A percentile compares a stretch with the other conserved stretches of the same genome.
phyloP scores from a whole-genome alignment of 2,888 invertebrate genomes.

The Euphydryas editha region DNA sequence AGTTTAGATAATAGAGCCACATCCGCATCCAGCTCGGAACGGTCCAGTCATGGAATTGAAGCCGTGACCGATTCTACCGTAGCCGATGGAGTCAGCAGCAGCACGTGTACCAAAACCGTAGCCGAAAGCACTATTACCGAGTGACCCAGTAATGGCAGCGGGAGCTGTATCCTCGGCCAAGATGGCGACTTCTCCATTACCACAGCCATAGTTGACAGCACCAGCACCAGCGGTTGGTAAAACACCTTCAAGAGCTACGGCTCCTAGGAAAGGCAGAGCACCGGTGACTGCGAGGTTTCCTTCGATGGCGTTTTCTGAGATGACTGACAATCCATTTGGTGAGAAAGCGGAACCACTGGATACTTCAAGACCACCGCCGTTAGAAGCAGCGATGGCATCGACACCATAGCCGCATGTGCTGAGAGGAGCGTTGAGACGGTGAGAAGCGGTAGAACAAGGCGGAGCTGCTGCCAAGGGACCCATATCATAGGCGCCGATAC shows the following conservation, averaged over 20 bases:
- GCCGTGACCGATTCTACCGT: conserved; percentile 27
- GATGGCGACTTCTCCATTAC: conserved; percentile 46
- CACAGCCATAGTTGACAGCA: conserved; percentile 37
- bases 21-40: conserved; percentile 28
- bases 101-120: conserved; percentile 52
- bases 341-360: conserved; percentile 50
- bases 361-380: conserved; percentile 45
- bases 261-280: conserved; percentile 2
- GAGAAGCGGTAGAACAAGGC: conserved; percentile 10
- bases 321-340: conserved; percentile 46
- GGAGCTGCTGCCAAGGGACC: conserved; percentile 27
- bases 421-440: conserved; percentile 1
- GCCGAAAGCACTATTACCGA: conserved; percentile 32
- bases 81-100: conserved; percentile 33
- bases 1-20: conserved; percentile 12
- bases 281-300: neutral
- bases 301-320: conserved; percentile 47
- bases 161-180: conserved; percentile 44
- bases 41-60: conserved; percentile 20
- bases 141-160: conserved; percentile 36
- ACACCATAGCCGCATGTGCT: conserved; percentile 28
- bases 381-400: conserved; percentile 41
- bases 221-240: conserved; percentile 44
- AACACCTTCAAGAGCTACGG: conserved; percentile 52
- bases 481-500: conserved; percentile 24